phyloP scores from a whole-genome alignment of 2,888 invertebrate species.

The Antheraea assamensis region DNA sequence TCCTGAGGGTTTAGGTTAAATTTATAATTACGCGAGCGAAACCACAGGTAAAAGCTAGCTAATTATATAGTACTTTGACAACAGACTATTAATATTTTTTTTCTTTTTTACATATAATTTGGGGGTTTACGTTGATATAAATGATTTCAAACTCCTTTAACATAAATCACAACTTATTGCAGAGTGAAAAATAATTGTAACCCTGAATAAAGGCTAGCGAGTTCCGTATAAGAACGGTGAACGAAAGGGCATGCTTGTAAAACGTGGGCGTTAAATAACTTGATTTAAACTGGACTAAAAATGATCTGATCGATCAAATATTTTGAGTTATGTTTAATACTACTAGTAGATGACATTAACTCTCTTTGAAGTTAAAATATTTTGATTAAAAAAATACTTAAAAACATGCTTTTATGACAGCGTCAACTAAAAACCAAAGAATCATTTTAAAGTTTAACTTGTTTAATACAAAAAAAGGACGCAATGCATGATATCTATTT shows the following conservation, averaged over 20 bases:
- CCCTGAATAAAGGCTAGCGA: constrained; percentile 20
- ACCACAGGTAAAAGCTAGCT: no score
- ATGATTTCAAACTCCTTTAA: no score
- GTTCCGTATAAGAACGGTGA: not conserved
- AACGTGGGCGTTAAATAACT: not conserved
- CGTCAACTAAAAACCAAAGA: not conserved
- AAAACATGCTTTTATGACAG: no score
- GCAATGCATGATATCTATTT: no score
- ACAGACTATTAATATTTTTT: no score
- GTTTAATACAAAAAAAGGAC: no score
- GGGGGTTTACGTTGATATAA: no score
- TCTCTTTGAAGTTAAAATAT: not conserved
- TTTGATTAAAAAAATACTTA: not conserved
- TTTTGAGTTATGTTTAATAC: not conserved
- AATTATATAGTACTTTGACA: no score
- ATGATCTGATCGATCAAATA: not conserved
- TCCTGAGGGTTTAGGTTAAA: no score
- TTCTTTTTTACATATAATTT: no score
- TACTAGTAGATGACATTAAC: not conserved
- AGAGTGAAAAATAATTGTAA: constrained; percentile 12
- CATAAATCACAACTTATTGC: not conserved
- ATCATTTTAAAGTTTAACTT: no score
- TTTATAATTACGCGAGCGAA: no score
- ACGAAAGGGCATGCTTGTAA: constrained; percentile 3
- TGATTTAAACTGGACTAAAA: not conserved